Base-by-base conservation (phyloP, 1,140 invertebrate genomes). In the Megalopta genalis region DNA sequence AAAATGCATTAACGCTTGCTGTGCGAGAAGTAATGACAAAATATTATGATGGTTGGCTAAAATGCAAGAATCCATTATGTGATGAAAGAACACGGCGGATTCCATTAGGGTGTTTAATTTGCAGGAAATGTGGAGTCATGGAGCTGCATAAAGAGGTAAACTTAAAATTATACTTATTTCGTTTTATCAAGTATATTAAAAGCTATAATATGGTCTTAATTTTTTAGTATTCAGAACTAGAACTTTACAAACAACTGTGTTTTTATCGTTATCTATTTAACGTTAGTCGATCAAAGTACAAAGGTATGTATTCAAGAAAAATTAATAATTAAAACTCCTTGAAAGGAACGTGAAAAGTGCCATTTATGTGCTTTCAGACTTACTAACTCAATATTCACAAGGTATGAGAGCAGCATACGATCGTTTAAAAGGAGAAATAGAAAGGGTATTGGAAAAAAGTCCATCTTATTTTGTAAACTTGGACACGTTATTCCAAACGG, bases 51-150 rank as follows among this genome's bases (percentile, higher is more conserved):
- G 95, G 96, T 67, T 96, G 95, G 94, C 88, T 98, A 86, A 95
- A 96, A 21, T 99, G 98, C 91, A 98, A 99, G 91, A 97, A 98
- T 94, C 96, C 97, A 3, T 94, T 95, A 3, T 99, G 98, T 90
- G 94, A 94, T 9, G 94, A 96, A 84, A 94, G 95, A 75, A 96
- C 95, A 0, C 90, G 93, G 77, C 91, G 94, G 68, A 73, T 98
- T 23, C 96, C 96, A 1, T 91, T 96, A 49, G 90, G 91, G n/a
- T 94, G 95, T 81, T 86, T 97, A 0, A 87, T 96, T 5, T 99
- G 98, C 91, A 92, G 94, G 16, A 91, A 94, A 14, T 98, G 98
- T 91, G 93, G 95, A 80, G 96, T 95, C 32, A n/a, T n/a, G n/a
- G 93, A 95, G 67, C 95, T 99, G 93, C 95, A 96, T 80, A 94